These are phyloP conservation scores for Ctenoplectra terminalis DNA, from an alignment of 1,140 invertebrate species.

Conservation along the genomic window DNA sequence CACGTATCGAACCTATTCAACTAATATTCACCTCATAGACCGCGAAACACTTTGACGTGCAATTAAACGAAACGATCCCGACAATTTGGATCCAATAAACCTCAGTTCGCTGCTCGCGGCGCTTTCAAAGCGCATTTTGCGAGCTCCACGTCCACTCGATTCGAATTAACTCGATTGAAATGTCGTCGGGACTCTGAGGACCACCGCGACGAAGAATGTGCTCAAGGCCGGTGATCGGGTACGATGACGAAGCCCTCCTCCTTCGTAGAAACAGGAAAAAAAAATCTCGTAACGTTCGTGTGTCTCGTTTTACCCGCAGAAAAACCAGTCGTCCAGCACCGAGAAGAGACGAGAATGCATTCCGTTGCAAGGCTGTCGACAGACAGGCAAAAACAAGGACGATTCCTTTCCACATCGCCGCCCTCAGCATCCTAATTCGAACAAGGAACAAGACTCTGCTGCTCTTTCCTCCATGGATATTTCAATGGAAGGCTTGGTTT, in stretches of 20 bases:
- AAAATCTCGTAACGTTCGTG: slow-evolving; percentile 49
- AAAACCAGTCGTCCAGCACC: slow-evolving; percentile 62
- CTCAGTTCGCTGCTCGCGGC: background rate
- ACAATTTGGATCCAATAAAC: slow-evolving; percentile 9
- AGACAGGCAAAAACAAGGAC: slow-evolving; percentile 53
- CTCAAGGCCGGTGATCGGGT: slow-evolving; percentile 41
- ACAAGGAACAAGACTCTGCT: background rate
- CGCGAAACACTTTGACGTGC: background rate
- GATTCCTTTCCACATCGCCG: slow-evolving; percentile 25
- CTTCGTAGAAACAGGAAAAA: slow-evolving; percentile 8
- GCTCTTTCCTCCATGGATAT: background rate
- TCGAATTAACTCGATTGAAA: slow-evolving; percentile 39
- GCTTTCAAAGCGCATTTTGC: background rate
- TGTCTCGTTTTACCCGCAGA: slow-evolving; percentile 61
- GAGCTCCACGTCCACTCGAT: background rate
- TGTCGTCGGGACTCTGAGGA: slow-evolving; percentile 17
- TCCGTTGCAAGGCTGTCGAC: slow-evolving; percentile 44
- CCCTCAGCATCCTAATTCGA: slow-evolving; percentile 9
- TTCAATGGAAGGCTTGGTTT: background rate
- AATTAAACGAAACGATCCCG: background rate
- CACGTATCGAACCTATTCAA: background rate
- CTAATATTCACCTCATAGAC: background rate
- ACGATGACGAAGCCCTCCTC: background rate
- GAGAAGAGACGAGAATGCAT: slow-evolving; percentile 61
- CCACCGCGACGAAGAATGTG: slow-evolving; percentile 35